Evolutionary conservation across 2,113 vertebrate genomes (phyloP).

Genomic region (Odontesthes bonariensis): DNA sequence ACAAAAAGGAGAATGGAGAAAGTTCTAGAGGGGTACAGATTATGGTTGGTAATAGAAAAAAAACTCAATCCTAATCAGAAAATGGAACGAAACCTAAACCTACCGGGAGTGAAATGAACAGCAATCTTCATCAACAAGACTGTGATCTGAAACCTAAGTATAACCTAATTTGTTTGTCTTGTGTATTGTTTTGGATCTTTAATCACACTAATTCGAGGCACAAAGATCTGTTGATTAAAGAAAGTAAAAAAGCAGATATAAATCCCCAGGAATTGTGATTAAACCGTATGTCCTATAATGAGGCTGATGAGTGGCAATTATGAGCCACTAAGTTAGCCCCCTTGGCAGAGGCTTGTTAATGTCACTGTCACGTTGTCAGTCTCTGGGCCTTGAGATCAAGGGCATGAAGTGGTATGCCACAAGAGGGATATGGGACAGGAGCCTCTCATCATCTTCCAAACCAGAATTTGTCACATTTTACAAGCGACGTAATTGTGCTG

Average conservation of each 20-base stretch:
- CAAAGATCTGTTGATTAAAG: constrained; percentile 63
- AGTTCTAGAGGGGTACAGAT: too few species aligned
- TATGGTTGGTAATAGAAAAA: too few species aligned
- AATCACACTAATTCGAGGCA: constrained; percentile 36
- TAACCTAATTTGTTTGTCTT: too few species aligned
- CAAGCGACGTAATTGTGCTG: constrained; percentile 61
- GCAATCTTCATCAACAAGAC: too few species aligned
- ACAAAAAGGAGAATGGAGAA: too few species aligned
- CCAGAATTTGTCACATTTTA: constrained; percentile 61
- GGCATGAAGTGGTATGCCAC: constrained; percentile 48
- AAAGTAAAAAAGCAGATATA: constrained; percentile 65
- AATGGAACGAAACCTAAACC: too few species aligned
- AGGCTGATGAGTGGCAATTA: constrained; percentile 87
- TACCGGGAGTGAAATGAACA: too few species aligned
- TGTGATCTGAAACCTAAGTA: too few species aligned
- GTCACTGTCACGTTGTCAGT: constrained; percentile 82
- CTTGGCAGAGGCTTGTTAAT: constrained; percentile 79
- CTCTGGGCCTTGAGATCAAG: constrained; percentile 77
- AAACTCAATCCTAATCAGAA: too few species aligned
- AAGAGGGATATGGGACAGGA: background rate
- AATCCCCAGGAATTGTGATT: constrained; percentile 85
- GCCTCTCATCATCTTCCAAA: constrained; percentile 12
- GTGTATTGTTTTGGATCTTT: too few species aligned
- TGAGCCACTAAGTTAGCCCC: constrained; percentile 82
- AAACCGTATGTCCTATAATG: constrained; percentile 91